Evolutionary conservation across 2,113 vertebrate genomes (phyloP).

Genomic region (Antigone vipio): DNA sequence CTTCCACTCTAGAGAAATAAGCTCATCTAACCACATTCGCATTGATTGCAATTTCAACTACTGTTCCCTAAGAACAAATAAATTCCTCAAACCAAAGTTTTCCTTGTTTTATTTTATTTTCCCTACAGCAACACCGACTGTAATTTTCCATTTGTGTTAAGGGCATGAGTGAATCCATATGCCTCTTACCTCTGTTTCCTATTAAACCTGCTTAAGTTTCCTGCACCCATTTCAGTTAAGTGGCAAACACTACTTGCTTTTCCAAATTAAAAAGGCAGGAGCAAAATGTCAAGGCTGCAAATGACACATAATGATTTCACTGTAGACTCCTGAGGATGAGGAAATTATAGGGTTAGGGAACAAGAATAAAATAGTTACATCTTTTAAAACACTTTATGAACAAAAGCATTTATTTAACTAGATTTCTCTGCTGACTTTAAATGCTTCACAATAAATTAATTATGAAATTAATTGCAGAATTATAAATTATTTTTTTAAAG

Average conservation of each 20-base stretch:
- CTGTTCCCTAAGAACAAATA: not conserved
- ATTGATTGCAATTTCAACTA: not conserved
- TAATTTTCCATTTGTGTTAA: not conserved
- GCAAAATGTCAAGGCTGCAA: conserved; percentile 9
- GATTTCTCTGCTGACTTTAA: not conserved
- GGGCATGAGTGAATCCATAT: not conserved
- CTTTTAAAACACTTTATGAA: conserved; percentile 5
- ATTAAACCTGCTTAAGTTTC: not conserved
- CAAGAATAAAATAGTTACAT: conserved; percentile 13
- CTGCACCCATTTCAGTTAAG: not conserved
- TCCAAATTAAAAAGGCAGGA: not conserved
- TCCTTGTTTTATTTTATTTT: not conserved
- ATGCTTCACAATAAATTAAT: not conserved
- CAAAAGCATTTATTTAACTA: not conserved
- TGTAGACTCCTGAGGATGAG: not conserved
- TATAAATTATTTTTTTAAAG: not conserved
- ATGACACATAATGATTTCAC: conserved; percentile 26
- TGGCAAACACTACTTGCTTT: not conserved
- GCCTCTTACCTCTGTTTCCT: not conserved
- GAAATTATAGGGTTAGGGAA: conserved; percentile 20
- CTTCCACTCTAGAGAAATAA: not conserved
- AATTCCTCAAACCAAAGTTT: not conserved
- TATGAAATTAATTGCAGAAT: not conserved
- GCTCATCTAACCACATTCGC: not conserved
- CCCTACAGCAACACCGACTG: not conserved